Evolutionary conservation across 2,113 vertebrate species (phyloP).

Genomic region (Lucifuga dentata): DNA sequence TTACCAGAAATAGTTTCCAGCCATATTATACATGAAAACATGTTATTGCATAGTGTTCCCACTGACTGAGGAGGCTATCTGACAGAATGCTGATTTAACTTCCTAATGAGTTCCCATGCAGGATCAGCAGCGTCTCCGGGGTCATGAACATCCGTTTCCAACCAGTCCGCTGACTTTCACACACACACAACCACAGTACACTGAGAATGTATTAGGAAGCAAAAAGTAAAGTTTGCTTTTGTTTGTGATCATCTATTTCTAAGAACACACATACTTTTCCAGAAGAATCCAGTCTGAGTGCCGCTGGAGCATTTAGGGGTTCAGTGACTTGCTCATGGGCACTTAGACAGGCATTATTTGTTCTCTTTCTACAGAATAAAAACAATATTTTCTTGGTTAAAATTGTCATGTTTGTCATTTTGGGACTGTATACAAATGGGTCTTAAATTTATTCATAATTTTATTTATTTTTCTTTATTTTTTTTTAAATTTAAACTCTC

Average conservation of each 20-base stretch:
- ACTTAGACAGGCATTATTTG: not conserved
- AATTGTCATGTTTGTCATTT: too few species aligned
- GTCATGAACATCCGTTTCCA: constrained; percentile 12
- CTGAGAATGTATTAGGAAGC: not conserved
- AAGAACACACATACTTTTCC: too few species aligned
- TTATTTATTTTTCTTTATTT: too few species aligned
- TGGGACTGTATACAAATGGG: too few species aligned
- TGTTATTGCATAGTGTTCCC: not conserved
- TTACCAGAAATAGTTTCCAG: not conserved
- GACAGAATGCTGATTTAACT: constrained; percentile 1
- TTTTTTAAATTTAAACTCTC: too few species aligned
- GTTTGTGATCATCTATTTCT: too few species aligned
- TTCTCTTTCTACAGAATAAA: not conserved
- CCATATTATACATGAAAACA: not conserved
- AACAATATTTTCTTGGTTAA: constrained; percentile 1
- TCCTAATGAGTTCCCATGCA: constrained; percentile 1
- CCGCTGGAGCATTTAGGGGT: constrained; percentile 2
- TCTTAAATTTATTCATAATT: too few species aligned
- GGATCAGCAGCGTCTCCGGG: constrained; percentile 10
- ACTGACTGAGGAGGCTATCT: not conserved
- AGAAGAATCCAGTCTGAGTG: too few species aligned
- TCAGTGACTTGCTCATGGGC: not conserved
- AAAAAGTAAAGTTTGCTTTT: not conserved
- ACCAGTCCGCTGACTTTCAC: not conserved
- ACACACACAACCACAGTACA: not conserved